These are phyloP conservation scores for Myotis findleyi DNA, from an alignment of 2,797 vertebrate species.

Conservation along the genomic window DNA sequence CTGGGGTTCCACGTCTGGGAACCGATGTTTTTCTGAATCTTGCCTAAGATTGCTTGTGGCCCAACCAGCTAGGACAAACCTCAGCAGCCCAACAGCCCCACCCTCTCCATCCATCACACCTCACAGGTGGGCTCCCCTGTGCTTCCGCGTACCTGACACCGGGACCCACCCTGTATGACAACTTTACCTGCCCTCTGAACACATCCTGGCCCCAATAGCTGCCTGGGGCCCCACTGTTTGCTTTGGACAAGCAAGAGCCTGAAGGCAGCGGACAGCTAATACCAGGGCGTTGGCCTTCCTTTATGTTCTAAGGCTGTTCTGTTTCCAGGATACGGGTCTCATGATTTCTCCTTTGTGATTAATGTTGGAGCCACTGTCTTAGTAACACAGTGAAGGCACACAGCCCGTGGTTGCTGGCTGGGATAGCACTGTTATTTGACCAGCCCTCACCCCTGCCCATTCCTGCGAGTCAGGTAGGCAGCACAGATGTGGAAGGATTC, in stretches of 20 bases:
- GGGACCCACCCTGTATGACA: neutral
- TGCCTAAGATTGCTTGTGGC: too few relatives aligned
- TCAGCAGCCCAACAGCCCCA: neutral
- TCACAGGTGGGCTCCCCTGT: neutral
- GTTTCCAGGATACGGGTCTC: constrained; percentile 45
- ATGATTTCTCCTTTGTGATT: constrained; percentile 31
- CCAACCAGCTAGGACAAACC: neutral
- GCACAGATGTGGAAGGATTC: neutral
- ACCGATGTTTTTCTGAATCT: neutral
- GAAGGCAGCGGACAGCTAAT: neutral
- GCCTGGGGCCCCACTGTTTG: neutral
- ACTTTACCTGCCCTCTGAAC: neutral
- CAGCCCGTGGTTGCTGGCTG: neutral
- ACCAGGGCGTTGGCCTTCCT: neutral
- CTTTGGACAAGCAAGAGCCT: neutral
- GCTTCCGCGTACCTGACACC: neutral
- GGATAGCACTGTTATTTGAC: neutral
- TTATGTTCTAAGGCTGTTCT: neutral
- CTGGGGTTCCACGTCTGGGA: neutral
- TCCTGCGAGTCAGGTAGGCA: neutral
- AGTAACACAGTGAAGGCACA: neutral
- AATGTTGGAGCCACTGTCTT: constrained; percentile 33
- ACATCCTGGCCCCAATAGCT: neutral
- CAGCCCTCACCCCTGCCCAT: neutral
- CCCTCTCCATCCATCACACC: too few relatives aligned